A percentile compares a stretch with the other conserved stretches of the same genome.
These are phyloP conservation scores for Strongylocentrotus purpuratus DNA, from an alignment of 35 echinoderm and acorn worm species.

Conservation along the genomic window DNA sequence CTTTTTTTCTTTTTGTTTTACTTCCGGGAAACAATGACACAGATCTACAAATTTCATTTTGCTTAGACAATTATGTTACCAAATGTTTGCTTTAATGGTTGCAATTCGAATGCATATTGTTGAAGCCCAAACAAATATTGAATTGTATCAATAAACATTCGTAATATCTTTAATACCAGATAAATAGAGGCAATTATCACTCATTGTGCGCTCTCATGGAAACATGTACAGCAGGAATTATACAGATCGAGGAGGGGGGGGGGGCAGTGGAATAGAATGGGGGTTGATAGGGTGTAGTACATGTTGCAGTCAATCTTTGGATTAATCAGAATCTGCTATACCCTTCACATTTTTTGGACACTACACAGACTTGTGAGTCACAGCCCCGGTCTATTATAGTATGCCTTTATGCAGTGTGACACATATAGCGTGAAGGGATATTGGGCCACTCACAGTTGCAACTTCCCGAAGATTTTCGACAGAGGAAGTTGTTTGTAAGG, in stretches of 20 bases:
- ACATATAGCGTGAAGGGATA: neutral
- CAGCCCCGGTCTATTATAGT: neutral
- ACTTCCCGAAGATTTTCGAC: neutral
- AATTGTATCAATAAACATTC: no score
- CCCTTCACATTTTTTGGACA: neutral
- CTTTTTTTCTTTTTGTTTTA: no score
- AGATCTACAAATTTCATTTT: no score
- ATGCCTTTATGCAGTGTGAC: neutral
- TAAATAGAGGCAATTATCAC: no score
- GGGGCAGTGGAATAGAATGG: neutral
- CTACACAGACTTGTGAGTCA: neutral
- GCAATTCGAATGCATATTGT: no score
- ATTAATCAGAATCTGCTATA: neutral
- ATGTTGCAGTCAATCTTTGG: neutral
- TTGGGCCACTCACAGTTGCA: neutral
- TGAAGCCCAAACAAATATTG: no score
- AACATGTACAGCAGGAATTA: no score
- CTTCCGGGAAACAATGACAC: no score
- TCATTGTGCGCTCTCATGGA: no score
- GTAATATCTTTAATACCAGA: no score
- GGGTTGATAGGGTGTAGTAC: neutral
- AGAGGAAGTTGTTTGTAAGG: neutral
- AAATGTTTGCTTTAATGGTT: no score
- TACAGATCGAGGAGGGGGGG: neutral
- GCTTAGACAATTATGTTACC: no score